A percentile compares a stretch with the other conserved stretches of the same genome.
phyloP scores from a whole-genome alignment of 2,888 invertebrate genomes.

The Nowickia ferox region DNA sequence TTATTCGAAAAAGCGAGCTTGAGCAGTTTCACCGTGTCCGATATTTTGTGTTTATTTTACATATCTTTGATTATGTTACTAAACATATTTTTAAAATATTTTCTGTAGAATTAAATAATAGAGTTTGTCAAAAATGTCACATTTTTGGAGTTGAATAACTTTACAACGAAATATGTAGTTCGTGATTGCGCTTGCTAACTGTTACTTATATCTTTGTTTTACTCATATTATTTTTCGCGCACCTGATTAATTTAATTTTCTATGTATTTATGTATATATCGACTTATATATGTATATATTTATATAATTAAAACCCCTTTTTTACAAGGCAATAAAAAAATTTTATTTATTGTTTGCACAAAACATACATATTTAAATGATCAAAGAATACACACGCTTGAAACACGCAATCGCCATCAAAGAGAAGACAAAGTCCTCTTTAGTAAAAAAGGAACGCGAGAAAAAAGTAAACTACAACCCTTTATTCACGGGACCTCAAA shows the following conservation, averaged over 20 bases:
- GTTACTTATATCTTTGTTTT: conserved; percentile 10
- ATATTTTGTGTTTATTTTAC: too few relatives aligned
- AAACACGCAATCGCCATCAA: conserved; percentile 70
- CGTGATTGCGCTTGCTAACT: not conserved
- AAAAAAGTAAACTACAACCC: conserved; percentile 53
- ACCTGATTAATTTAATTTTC: conserved; percentile 17
- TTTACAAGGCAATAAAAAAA: conserved; percentile 13
- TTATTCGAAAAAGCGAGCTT: too few relatives aligned
- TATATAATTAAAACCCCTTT: not conserved
- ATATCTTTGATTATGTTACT: too few relatives aligned
- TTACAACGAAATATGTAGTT: too few relatives aligned
- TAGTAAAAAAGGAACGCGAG: conserved; percentile 27
- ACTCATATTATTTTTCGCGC: conserved; percentile 8
- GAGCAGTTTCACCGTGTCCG: too few relatives aligned
- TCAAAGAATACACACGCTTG: conserved; percentile 35
- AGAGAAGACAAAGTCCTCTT: conserved; percentile 18
- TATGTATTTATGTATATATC: not conserved
- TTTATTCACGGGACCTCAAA: conserved; percentile 43
- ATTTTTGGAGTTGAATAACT: too few relatives aligned
- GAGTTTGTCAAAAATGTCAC: too few relatives aligned
- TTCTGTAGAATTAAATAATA: too few relatives aligned
- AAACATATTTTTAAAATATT: too few relatives aligned
- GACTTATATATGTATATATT: too few relatives aligned
- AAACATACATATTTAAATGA: conserved; percentile 17
- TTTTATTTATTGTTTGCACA: conserved; percentile 15